A percentile compares a stretch with the other conserved stretches of the same genome.
Evolutionary conservation across 1,140 invertebrate genomes (phyloP).

Genomic region (Ips typographus): DNA sequence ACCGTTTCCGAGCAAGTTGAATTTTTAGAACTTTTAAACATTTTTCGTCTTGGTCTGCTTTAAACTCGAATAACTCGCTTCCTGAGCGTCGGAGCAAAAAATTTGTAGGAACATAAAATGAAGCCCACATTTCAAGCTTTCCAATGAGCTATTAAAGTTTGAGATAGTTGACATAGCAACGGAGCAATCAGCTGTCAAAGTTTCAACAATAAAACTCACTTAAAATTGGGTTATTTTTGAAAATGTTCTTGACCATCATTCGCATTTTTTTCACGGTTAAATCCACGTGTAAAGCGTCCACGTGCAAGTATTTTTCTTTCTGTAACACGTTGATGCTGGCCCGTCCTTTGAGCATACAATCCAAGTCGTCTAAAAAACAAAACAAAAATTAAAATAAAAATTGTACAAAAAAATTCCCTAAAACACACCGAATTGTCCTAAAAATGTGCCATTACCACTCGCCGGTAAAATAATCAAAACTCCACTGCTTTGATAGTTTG

Average conservation of each 20-base stretch:
- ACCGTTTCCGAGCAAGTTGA: too few species aligned
- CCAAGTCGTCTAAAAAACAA: slow-evolving; percentile 57
- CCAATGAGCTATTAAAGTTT: too few species aligned
- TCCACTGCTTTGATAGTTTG: slow-evolving; percentile 70
- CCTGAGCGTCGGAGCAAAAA: too few species aligned
- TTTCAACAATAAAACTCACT: slow-evolving; percentile 56
- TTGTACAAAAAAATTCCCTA: slow-evolving; percentile 15
- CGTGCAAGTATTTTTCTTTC: slow-evolving; percentile 60
- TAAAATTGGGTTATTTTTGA: slow-evolving; percentile 69
- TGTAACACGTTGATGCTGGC: slow-evolving; percentile 56
- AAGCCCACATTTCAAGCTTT: too few species aligned
- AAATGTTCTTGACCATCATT: slow-evolving; percentile 68
- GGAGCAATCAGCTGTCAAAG: too few species aligned
- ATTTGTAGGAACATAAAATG: too few species aligned
- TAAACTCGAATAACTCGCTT: too few species aligned
- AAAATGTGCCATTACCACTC: slow-evolving; percentile 70
- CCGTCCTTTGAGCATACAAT: slow-evolving; percentile 62
- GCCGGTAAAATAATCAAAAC: slow-evolving; percentile 71
- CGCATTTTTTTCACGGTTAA: slow-evolving; percentile 64
- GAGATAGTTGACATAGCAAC: too few species aligned
- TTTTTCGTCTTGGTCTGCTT: too few species aligned
- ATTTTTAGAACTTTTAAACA: too few species aligned
- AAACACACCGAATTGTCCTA: slow-evolving; percentile 61
- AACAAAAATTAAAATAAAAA: slow-evolving; percentile 18
- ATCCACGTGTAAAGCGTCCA: slow-evolving; percentile 64